Base-by-base conservation (phyloP, 2,888 invertebrate species). In the Watsonalla binaria region DNA sequence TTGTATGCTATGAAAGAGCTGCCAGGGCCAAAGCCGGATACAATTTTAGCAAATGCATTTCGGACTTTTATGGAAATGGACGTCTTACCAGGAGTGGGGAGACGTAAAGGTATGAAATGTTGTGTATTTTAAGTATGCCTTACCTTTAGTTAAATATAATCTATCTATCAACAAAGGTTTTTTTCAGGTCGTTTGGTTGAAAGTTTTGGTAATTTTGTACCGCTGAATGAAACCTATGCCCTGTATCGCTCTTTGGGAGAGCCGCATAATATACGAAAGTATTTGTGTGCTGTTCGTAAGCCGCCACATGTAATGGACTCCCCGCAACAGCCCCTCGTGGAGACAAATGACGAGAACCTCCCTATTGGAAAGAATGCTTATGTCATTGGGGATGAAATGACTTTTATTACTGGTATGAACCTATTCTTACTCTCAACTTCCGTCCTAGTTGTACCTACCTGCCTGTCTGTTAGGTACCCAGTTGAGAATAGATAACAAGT, bases 1-100 rank as follows among this genome's bases (percentile, higher is more conserved):
- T 62, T 92, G 15, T 92, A 92, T 63, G 78, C 85, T 1, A 83
- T 83, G 64, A 77, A 66, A 55, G 62, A 74, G 47, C 60, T 88
- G 39, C 80, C 84, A 6, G 78, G 75, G 4, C 70, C 69, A 9
- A 83, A 80, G 58, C 83, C 82, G 2, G 86, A 89, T 59, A 92
- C 92, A 37, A 88, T 91, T 61, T 64, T 92, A 50, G 88, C 92
- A n/a, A 76, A 69, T 56, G 91, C 92, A 37, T 91, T 93, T 51
- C 81, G 88, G 65, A 80, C 72, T 47, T 92, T 93, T 62, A 85
- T 93, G 79, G 84, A 91, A 46, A 71, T 72, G 0, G 87, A 89
- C 64, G 69, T 92, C 52, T 82, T 92, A 59, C 85, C 87, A 5
- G 81, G 86, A 47, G 66, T 68, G 47, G 83, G 82, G 56, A 75